Evolutionary conservation across 2,113 vertebrate species (phyloP).

Genomic region (Crotalus viridis): DNA sequence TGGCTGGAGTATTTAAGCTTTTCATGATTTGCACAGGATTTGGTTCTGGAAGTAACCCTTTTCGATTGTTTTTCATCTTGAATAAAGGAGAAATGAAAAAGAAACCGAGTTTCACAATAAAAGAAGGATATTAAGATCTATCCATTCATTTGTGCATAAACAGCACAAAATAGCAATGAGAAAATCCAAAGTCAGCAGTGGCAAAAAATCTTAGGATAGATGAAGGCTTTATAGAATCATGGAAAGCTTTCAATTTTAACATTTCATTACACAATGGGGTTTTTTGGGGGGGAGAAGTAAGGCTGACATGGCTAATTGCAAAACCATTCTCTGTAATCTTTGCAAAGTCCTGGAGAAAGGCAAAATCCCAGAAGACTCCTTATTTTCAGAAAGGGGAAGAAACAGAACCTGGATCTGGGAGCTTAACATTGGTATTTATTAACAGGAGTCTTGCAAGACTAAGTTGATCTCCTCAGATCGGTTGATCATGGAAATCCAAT

Average conservation of each 20-base stretch:
- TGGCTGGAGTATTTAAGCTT: slow-evolving; percentile 91
- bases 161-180: not conserved
- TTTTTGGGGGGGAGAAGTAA: not conserved
- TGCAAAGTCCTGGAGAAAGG: not conserved
- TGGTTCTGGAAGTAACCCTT: slow-evolving; percentile 92
- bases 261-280: not conserved
- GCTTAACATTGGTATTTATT: not conserved
- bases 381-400: not conserved
- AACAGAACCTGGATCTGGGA: not conserved
- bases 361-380: not conserved
- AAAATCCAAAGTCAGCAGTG: not conserved
- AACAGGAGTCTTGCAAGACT: not conserved
- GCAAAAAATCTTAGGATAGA: not conserved
- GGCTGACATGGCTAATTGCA: not conserved
- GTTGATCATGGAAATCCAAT: not conserved
- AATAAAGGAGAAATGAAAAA: slow-evolving; percentile 50
- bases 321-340: not conserved
- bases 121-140: not conserved
- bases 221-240: not conserved
- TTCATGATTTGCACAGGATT: slow-evolving; percentile 91
- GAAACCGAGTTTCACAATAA: slow-evolving; percentile 18
- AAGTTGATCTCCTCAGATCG: not conserved
- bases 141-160: not conserved
- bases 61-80: slow-evolving; percentile 89
- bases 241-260: not conserved